Percentiles rank a stretch among this genome's conserved stretches.
These are phyloP conservation scores for Montipora capitata DNA, from an alignment of 92 coral and sea anemone species.

Conservation along the genomic window DNA sequence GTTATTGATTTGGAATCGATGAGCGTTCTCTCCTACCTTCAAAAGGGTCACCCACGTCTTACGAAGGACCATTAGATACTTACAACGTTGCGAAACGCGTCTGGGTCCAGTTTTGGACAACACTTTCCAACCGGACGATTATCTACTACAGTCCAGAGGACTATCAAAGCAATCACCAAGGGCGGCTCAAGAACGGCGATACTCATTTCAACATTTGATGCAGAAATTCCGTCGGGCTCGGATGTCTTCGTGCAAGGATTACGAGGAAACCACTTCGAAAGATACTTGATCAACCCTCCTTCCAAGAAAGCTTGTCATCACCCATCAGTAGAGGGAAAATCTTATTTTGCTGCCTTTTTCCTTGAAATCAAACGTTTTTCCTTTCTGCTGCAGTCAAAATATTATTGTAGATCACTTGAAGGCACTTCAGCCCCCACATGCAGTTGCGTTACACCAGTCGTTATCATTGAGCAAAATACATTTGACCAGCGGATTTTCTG, in stretches of 20 bases:
- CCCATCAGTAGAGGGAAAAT: not conserved
- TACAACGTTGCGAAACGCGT: constrained; percentile 65
- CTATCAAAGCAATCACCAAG: not conserved
- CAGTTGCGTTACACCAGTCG: constrained; percentile 12
- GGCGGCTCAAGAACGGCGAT: not conserved
- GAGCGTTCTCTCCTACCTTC: too few species aligned
- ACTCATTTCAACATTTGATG: not conserved
- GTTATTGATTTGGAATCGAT: too few species aligned
- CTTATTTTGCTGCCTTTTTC: not conserved
- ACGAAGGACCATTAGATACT: not conserved
- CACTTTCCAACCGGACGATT: constrained; percentile 19
- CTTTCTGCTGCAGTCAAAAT: not conserved
- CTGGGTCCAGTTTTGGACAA: constrained; percentile 48
- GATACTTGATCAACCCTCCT: too few species aligned
- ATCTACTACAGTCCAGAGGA: not conserved
- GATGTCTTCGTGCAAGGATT: too few species aligned
- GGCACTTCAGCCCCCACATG: too few species aligned
- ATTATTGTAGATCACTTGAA: too few species aligned
- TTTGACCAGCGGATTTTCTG: constrained; percentile 27
- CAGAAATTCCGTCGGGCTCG: not conserved
- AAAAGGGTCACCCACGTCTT: too few species aligned
- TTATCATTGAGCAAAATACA: not conserved
- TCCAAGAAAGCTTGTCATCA: not conserved
- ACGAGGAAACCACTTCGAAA: too few species aligned
- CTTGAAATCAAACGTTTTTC: not conserved